phyloP scores from a whole-genome alignment of 2,888 invertebrate genomes.

The Xestia c-nigrum region DNA sequence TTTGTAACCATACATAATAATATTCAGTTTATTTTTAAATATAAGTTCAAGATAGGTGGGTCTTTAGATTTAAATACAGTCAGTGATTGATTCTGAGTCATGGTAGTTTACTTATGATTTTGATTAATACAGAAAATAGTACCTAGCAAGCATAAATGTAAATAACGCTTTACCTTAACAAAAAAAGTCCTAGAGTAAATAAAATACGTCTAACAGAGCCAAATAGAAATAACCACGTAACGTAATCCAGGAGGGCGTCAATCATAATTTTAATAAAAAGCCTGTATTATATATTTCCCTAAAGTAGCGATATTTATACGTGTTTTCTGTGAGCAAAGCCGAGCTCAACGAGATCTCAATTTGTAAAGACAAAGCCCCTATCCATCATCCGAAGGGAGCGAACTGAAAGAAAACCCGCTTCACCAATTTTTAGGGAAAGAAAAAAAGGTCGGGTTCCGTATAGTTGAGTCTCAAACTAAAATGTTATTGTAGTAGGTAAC shows the following conservation, averaged over 20 bases:
- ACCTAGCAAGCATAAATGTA: neutral
- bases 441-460: slow-evolving; percentile 58
- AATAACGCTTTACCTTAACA: neutral
- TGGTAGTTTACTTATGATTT: neutral
- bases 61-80: neutral
- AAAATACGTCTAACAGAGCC: slow-evolving; percentile 12
- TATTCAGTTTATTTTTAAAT: neutral
- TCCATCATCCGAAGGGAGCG: slow-evolving; percentile 74
- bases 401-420: slow-evolving; percentile 59
- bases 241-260: slow-evolving; percentile 59
- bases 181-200: slow-evolving; percentile 16
- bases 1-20: neutral
- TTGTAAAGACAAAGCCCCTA: slow-evolving; percentile 80
- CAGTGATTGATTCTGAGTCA: neutral
- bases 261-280: slow-evolving; percentile 67
- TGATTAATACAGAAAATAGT: neutral
- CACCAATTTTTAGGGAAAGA: slow-evolving; percentile 50
- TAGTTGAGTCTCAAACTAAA: slow-evolving; percentile 22
- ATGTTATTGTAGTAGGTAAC: neutral
- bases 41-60: neutral
- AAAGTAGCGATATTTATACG: slow-evolving; percentile 71
- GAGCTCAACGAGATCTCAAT: slow-evolving; percentile 76
- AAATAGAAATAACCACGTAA: slow-evolving; percentile 52
- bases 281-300: slow-evolving; percentile 61
- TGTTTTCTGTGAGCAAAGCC: slow-evolving; percentile 65